These are phyloP conservation scores for Danio tinwini DNA, from an alignment of 2,797 vertebrate genomes.

Conservation along the genomic window DNA sequence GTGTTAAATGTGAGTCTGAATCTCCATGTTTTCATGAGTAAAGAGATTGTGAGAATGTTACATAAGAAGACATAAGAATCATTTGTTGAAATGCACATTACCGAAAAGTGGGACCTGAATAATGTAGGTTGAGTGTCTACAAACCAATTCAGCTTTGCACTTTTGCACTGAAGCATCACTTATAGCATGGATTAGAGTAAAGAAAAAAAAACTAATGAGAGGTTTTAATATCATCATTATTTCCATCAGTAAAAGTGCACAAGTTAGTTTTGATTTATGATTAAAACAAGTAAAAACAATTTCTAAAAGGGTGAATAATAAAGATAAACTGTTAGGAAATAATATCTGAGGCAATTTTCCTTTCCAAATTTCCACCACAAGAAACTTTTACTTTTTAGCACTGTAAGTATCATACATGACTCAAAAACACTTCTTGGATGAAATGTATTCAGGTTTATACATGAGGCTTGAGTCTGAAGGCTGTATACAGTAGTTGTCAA, in stretches of 20 bases:
- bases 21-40: no score
- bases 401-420: neutral
- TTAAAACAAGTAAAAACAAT: neutral
- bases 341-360: neutral
- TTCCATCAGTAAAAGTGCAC: neutral
- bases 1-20: no score
- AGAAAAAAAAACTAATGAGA: neutral
- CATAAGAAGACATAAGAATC: neutral
- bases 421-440: neutral
- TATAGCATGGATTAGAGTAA: neutral
- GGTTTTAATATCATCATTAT: neutral
- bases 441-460: slow-evolving; percentile 14
- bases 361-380: no score
- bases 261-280: neutral
- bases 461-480: neutral
- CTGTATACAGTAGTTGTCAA: neutral
- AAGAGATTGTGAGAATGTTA: no score
- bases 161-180: slow-evolving; percentile 17
- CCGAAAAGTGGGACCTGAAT: slow-evolving; percentile 24
- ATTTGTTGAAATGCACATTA: neutral
- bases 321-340: neutral
- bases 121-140: slow-evolving; percentile 43
- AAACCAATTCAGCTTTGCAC: slow-evolving; percentile 8
- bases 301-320: neutral
- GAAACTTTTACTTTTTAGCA: neutral